Base-by-base conservation (phyloP, 2,888 invertebrate species). In the Empis stercorea region DNA sequence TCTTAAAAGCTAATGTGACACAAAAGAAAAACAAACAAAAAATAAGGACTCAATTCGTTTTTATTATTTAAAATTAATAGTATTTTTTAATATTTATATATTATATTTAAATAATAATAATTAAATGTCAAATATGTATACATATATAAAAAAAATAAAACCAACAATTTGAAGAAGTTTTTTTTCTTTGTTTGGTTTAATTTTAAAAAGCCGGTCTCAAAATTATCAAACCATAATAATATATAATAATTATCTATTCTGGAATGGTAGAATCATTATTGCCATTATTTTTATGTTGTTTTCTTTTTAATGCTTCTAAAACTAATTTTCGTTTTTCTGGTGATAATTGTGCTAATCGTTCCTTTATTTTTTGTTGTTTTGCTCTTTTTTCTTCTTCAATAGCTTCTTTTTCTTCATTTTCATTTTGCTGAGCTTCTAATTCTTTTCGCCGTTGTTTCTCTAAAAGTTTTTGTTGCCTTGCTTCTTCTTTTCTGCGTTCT, bases 271-370 rank as follows among this genome's bases (percentile, higher is more conserved):
- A 53, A 37, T 55, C 55, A 46, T 55, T 54, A 43, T 52, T 43
- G 44, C 43, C 20, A 36, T 45, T 47, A 45, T 60, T 59, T 43
- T 58, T 48, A 51, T 56, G 56, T 52, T 62, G 64, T 48, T 64
- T 59, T 40, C 57, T 54, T 51, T 60, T 60, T 48, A 66, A 60
- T 52, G 58, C 55, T 47, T 65, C 61, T 20, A 61, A 56, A 56
- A 66, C 67, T 48, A 55, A 54, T 44, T 51, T 49, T 34, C 61
- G 66, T 47, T 63, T 60, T 53, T 66, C 66, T 30, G 63, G 64
- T 37, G 59, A 57, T 9, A 68, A 56, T 0, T 56, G 55, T 10
- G 59, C 51, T 15, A 68, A 54, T 16, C 67, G 60, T 27, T 58
- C 54, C 13, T 60, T 58, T 14, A 66, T 58, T 10, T 58, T 55